phyloP scores from a whole-genome alignment of 1,140 invertebrate genomes.

The Melipona quadrifasciata region DNA sequence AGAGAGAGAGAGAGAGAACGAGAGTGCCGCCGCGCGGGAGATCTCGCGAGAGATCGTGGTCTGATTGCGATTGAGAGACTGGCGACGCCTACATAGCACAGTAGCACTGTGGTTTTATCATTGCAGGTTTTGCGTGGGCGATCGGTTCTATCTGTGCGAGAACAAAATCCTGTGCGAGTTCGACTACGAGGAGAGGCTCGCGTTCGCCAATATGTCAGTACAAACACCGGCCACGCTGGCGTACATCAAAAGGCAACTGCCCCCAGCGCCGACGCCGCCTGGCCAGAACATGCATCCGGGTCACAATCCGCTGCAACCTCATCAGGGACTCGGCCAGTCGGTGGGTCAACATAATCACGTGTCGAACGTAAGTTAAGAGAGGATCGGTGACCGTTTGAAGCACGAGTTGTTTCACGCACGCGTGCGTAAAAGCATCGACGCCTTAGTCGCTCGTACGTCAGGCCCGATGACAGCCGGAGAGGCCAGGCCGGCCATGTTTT shows the following conservation, averaged over 20 bases:
- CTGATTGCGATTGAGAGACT: neutral
- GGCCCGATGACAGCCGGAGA: neutral
- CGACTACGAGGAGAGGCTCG: conserved; percentile 96
- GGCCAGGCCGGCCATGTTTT: neutral
- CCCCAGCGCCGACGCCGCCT: conserved; percentile 78
- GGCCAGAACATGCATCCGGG: conserved; percentile 75
- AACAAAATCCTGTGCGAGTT: conserved; percentile 99
- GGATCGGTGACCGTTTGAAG: neutral
- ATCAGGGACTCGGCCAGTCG: conserved; percentile 74
- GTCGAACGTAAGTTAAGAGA: conserved; percentile 75
- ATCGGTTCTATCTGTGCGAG: conserved; percentile 97
- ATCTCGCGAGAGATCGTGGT: neutral
- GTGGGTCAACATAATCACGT: conserved; percentile 79
- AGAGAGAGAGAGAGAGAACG: too few relatives aligned
- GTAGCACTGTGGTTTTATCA: conserved; percentile 40
- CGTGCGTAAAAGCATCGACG: conserved; percentile 2
- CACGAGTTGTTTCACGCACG: neutral
- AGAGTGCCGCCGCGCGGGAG: neutral
- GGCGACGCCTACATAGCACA: neutral
- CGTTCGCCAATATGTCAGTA: conserved; percentile 95
- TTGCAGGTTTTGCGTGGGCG: conserved; percentile 97
- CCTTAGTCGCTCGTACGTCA: neutral
- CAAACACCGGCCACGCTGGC: conserved; percentile 91
- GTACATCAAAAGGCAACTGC: conserved; percentile 93
- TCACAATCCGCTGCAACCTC: conserved; percentile 76